Evolutionary conservation across 2,797 vertebrate species (phyloP).

Genomic region (Mionectes olivaceus): DNA sequence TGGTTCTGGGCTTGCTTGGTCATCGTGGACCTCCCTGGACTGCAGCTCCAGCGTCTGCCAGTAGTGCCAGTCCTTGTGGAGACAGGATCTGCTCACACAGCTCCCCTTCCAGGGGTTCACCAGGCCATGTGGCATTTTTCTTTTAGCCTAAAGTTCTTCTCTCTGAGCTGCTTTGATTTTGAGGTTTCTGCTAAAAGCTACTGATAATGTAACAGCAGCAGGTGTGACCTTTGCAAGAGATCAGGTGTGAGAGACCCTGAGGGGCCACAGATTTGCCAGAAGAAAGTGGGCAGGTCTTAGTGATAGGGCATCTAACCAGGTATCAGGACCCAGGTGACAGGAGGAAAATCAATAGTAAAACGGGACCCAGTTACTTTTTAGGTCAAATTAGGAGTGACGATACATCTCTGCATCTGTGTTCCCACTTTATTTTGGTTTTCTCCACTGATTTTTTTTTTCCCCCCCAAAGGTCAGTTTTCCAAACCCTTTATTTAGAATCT

Average conservation of each 20-base stretch:
- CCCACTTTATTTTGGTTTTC: conserved; percentile 18
- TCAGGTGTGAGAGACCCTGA: neutral
- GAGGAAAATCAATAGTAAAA: neutral
- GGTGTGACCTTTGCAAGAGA: neutral
- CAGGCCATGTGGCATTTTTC: neutral
- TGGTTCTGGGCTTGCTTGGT: neutral
- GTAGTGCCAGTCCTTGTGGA: neutral
- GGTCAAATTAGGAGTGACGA: neutral
- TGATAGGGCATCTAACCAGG: neutral
- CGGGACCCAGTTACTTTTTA: neutral
- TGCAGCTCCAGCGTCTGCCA: neutral
- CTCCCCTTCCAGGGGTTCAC: neutral
- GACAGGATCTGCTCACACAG: neutral
- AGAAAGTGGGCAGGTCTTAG: neutral
- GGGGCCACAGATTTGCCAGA: neutral
- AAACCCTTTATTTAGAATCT: neutral
- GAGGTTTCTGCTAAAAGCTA: neutral
- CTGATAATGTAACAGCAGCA: neutral
- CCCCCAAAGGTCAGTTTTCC: neutral
- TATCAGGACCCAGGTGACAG: neutral
- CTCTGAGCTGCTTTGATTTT: neutral
- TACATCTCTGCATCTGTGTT: neutral
- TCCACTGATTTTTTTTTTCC: neutral
- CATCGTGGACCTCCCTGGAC: accelerated
- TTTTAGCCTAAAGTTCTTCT: neutral